Conservation (phyloP, 37 sponge, comb jelly and placozoan genomes). For the Cliona cf. orientalis region DNA sequence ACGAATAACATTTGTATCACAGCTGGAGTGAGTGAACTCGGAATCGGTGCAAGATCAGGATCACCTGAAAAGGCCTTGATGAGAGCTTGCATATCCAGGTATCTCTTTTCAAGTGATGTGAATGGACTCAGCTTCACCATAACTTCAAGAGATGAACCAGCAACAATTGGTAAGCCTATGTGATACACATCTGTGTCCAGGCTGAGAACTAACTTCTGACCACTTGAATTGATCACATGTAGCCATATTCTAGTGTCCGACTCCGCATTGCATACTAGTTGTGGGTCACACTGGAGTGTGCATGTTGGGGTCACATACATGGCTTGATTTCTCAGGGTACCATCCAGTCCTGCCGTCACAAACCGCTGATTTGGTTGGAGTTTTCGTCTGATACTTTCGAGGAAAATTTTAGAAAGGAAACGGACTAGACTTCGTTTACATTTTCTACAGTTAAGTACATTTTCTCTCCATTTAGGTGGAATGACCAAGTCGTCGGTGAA, state of each 20-base stretch:
- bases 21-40: not conserved
- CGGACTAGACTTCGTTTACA: conserved; percentile 15
- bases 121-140: conserved; percentile 1
- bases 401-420: not conserved
- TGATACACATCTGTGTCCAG: conserved; percentile 53
- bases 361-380: not conserved
- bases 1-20: conserved; percentile 14
- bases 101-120: not conserved
- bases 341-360: conserved; percentile 8
- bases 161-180: conserved; percentile 31
- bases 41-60: conserved; percentile 23
- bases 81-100: conserved; percentile 7
- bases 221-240: not conserved
- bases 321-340: not conserved
- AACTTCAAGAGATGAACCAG: not conserved
- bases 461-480: not conserved
- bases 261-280: conserved; percentile 9
- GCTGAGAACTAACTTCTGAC: conserved; percentile 12
- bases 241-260: conserved; percentile 38
- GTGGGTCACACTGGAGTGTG: not conserved
- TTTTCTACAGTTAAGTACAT: conserved; percentile 7
- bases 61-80: conserved; percentile 3
- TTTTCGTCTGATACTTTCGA: not conserved
- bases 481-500: not conserved
- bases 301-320: not conserved